Evolutionary conservation across 2,888 invertebrate genomes (phyloP).

Genomic region (Cosmia trapezina): DNA sequence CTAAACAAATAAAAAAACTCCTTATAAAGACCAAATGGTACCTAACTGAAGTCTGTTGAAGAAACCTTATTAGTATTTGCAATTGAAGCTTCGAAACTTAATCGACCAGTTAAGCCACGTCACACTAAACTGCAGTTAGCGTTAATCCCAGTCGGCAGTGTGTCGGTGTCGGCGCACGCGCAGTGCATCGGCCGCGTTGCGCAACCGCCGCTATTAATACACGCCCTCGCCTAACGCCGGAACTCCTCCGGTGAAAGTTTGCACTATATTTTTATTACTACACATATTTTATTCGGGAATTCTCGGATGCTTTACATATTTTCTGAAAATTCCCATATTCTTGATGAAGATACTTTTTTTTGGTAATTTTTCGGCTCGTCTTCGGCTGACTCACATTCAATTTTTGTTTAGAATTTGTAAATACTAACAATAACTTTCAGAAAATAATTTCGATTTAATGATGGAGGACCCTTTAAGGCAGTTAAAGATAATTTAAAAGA

Average conservation of each 20-base stretch:
- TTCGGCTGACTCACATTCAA: not conserved
- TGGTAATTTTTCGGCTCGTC: not conserved
- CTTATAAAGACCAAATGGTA: no score
- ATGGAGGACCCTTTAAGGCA: not conserved
- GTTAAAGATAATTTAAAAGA: no score
- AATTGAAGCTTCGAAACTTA: not conserved
- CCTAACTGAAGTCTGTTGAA: no score
- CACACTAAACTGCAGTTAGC: conserved; percentile 45
- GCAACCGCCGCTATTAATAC: conserved; percentile 75
- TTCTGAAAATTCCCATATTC: not conserved
- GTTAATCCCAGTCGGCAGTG: conserved; percentile 43
- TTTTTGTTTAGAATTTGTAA: not conserved
- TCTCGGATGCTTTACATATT: conserved; percentile 10
- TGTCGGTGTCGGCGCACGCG: conserved; percentile 52
- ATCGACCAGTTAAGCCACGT: conserved; percentile 23
- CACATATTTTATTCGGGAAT: conserved; percentile 44
- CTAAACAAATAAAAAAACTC: conserved; percentile 11
- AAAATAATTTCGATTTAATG: not conserved
- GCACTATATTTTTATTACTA: conserved; percentile 61
- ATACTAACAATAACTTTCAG: not conserved
- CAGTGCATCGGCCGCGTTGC: conserved; percentile 79
- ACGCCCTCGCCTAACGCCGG: conserved; percentile 69
- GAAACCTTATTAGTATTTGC: no score
- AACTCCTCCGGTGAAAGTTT: conserved; percentile 66
- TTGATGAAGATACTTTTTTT: no score